Evolutionary conservation across 1,140 invertebrate genomes (phyloP).

Genomic region (Heliconius himera): DNA sequence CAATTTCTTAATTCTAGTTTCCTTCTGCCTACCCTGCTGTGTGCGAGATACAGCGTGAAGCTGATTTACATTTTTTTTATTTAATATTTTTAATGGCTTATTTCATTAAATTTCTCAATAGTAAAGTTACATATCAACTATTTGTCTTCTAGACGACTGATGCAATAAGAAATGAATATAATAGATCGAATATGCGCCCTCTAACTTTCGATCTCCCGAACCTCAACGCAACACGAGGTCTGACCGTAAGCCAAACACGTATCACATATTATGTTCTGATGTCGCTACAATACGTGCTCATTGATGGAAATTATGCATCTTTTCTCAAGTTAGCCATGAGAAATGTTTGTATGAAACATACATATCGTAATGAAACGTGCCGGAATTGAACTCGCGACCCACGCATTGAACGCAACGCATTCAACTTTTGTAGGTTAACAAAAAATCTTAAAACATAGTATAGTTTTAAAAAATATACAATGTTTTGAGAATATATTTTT

Average conservation of each 20-base stretch:
- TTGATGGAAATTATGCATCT: not conserved
- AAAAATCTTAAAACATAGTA: not conserved
- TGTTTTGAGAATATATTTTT: too few relatives aligned
- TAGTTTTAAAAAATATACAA: too few relatives aligned
- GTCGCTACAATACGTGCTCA: constrained; percentile 10
- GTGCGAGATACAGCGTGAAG: too few relatives aligned
- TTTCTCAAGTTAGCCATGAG: not conserved
- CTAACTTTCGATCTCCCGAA: constrained; percentile 5
- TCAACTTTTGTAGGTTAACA: not conserved
- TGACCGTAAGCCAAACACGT: not conserved
- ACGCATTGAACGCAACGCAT: not conserved
- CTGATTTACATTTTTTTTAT: too few relatives aligned
- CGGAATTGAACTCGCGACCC: not conserved
- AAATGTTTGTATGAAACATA: not conserved
- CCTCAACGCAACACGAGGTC: constrained; percentile 1
- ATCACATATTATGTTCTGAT: not conserved
- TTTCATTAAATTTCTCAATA: not conserved
- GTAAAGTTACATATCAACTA: not conserved
- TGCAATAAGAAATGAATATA: not conserved
- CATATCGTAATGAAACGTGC: not conserved
- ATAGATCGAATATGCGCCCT: not conserved
- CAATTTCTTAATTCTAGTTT: too few relatives aligned
- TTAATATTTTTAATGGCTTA: not conserved
- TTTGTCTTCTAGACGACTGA: not conserved
- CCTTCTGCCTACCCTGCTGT: too few relatives aligned